Evolutionary conservation across 2,888 invertebrate genomes (phyloP).

Genomic region (Thereva unica): DNA sequence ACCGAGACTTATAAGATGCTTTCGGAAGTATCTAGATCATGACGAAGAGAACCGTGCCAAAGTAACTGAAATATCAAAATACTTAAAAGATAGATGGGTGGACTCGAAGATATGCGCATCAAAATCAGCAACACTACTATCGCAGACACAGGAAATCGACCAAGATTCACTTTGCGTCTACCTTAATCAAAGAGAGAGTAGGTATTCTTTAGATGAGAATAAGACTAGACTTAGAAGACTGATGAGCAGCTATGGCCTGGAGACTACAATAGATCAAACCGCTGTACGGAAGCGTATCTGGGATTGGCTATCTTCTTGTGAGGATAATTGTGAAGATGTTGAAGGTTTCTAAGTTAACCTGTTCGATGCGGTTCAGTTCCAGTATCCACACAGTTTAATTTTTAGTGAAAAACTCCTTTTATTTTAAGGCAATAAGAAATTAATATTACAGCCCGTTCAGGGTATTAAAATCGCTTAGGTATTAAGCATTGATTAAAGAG

Average conservation of each 20-base stretch:
- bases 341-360: slow-evolving; percentile 23
- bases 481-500: too few relatives aligned
- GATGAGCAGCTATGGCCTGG: slow-evolving; percentile 66
- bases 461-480: too few relatives aligned
- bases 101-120: slow-evolving; percentile 61
- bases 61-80: slow-evolving; percentile 64
- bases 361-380: neutral
- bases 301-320: slow-evolving; percentile 69
- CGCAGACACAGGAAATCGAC: slow-evolving; percentile 51
- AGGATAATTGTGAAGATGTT: slow-evolving; percentile 46
- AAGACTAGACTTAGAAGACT: slow-evolving; percentile 62
- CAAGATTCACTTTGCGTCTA: slow-evolving; percentile 62
- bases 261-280: slow-evolving; percentile 66
- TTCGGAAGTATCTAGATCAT: slow-evolving; percentile 71
- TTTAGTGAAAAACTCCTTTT: neutral
- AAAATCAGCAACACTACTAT: slow-evolving; percentile 59
- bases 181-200: slow-evolving; percentile 60
- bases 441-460: too few relatives aligned
- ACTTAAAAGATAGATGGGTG: slow-evolving; percentile 66
- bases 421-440: neutral
- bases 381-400: neutral
- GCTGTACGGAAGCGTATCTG: slow-evolving; percentile 66
- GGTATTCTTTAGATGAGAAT: slow-evolving; percentile 61
- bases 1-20: slow-evolving; percentile 69
- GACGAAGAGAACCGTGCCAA: slow-evolving; percentile 68